Evolutionary conservation across 2,888 invertebrate species (phyloP).

Genomic region (Hypselothyrea guttata): DNA sequence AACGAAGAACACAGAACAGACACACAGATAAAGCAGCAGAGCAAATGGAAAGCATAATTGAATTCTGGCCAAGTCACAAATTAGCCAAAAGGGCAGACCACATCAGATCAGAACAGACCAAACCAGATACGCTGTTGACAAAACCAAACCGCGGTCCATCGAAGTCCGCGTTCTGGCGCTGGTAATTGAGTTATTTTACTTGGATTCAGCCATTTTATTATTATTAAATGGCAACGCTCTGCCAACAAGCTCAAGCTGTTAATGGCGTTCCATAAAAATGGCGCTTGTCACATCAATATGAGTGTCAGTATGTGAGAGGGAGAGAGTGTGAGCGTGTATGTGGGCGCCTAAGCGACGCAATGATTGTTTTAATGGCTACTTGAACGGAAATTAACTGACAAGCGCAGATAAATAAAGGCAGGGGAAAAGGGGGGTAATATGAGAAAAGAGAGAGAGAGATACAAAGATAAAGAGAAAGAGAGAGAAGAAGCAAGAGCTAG

Average conservation of each 20-base stretch:
- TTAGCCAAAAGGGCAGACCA: slow-evolving; percentile 21
- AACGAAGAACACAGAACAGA: slow-evolving; percentile 4
- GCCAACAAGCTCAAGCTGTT: slow-evolving; percentile 59
- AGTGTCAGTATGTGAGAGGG: slow-evolving; percentile 14
- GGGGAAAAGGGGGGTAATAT: no score
- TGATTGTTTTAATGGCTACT: slow-evolving; percentile 77
- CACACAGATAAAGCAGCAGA: not conserved
- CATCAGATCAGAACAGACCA: slow-evolving; percentile 3
- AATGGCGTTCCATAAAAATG: slow-evolving; percentile 66
- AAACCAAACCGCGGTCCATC: not conserved
- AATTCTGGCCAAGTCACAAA: slow-evolving; percentile 35
- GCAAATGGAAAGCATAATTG: slow-evolving; percentile 22
- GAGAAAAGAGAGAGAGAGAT: no score
- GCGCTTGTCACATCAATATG: slow-evolving; percentile 41
- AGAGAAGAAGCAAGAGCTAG: no score
- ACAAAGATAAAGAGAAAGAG: no score
- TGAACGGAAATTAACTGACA: slow-evolving; percentile 79
- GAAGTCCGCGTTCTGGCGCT: not conserved
- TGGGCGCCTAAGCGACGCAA: slow-evolving; percentile 58
- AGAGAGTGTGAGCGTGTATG: slow-evolving; percentile 17
- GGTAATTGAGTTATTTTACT: slow-evolving; percentile 72
- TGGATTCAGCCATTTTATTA: slow-evolving; percentile 59
- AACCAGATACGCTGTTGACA: not conserved
- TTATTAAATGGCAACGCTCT: slow-evolving; percentile 55
- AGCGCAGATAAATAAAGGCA: slow-evolving; percentile 67